Evolutionary conservation across 64 coral and sea anemone species (phyloP).

Genomic region (Catalaphyllia jardinei): DNA sequence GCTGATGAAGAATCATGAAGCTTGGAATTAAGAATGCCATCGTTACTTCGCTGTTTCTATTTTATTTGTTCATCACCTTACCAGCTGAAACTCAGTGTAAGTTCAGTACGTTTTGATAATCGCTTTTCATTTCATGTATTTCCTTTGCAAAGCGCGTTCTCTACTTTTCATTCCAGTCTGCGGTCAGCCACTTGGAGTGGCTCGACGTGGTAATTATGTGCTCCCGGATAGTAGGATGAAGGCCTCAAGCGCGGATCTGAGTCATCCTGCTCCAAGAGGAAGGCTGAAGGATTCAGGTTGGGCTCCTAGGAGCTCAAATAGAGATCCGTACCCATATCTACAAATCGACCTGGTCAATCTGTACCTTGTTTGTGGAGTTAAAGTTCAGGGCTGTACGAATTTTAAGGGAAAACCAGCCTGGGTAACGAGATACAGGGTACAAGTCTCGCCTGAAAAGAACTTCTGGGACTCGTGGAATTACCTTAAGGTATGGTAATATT

Average conservation of each 20-base stretch:
- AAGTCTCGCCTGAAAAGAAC: slow-evolving; percentile 6
- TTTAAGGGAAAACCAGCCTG: not conserved
- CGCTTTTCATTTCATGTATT: too few species aligned
- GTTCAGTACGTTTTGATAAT: not conserved
- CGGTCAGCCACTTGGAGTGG: not conserved
- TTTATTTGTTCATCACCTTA: not conserved
- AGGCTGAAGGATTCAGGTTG: not conserved
- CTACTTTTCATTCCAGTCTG: not conserved
- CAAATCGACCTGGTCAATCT: not conserved
- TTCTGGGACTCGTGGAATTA: slow-evolving; percentile 25
- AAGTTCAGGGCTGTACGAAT: not conserved
- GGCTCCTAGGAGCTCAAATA: not conserved
- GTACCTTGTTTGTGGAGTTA: slow-evolving; percentile 11
- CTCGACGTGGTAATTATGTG: not conserved
- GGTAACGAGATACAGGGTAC: not conserved
- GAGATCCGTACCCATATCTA: not conserved
- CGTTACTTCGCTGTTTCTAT: not conserved
- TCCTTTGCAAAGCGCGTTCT: too few species aligned
- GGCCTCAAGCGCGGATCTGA: not conserved
- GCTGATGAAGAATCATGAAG: not conserved
- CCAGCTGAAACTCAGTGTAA: not conserved
- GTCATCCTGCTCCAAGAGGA: not conserved
- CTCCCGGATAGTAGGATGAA: not conserved
- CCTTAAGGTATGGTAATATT: not conserved
- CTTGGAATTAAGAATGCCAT: not conserved